These are phyloP conservation scores for Cabera pusaria DNA, from an alignment of 2,888 invertebrate genomes.

Conservation along the genomic window DNA sequence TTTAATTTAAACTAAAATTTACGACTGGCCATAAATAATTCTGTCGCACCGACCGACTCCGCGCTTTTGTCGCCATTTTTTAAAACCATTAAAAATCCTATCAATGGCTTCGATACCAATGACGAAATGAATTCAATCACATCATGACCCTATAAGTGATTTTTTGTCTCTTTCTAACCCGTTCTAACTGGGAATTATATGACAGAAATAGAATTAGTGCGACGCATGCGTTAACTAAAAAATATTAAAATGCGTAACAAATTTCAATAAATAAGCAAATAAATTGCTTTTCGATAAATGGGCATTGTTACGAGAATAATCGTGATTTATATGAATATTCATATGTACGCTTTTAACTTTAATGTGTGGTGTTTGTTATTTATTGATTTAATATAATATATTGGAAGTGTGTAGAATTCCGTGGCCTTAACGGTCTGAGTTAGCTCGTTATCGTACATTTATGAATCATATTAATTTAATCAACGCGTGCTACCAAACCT, in stretches of 20 bases:
- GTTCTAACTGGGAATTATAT: conserved; percentile 36
- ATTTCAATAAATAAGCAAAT: conserved; percentile 81
- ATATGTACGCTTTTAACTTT: conserved; percentile 61
- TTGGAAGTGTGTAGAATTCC: conserved; percentile 50
- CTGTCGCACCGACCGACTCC: conserved; percentile 60
- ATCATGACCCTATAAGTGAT: conserved; percentile 42
- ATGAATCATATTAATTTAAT: conserved; percentile 33
- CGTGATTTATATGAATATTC: conserved; percentile 83
- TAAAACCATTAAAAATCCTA: conserved; percentile 79
- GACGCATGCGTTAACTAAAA: conserved; percentile 53
- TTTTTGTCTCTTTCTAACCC: conserved; percentile 53
- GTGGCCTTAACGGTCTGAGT: conserved; percentile 38
- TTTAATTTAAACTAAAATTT: conserved; percentile 78
- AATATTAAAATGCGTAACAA: conserved; percentile 71
- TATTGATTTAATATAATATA: conserved; percentile 53
- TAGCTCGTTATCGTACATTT: conserved; percentile 38
- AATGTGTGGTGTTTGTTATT: conserved; percentile 50
- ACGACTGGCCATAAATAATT: conserved; percentile 75
- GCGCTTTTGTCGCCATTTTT: conserved; percentile 77
- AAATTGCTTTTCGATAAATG: conserved; percentile 78
- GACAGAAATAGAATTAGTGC: conserved; percentile 52
- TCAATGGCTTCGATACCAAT: conserved; percentile 70
- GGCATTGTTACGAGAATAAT: conserved; percentile 67
- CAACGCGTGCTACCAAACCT: too few species aligned
- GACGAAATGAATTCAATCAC: conserved; percentile 66